phyloP scores from a whole-genome alignment of 1,140 invertebrate species.

The Vollenhovia emeryi region DNA sequence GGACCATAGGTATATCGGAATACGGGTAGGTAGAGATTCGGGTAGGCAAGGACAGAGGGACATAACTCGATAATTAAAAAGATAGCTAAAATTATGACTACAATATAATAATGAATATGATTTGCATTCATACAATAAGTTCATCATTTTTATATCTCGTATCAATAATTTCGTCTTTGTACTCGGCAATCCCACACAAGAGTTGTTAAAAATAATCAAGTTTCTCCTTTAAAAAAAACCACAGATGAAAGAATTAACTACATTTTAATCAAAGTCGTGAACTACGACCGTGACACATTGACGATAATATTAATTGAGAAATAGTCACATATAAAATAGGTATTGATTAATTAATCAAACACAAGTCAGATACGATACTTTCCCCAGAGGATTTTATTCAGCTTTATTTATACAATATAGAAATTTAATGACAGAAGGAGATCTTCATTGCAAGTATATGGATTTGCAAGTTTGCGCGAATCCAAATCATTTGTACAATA shows the following conservation, averaged over 20 bases:
- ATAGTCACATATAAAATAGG: neutral
- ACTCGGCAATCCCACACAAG: neutral
- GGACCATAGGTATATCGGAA: too few relatives aligned
- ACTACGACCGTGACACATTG: neutral
- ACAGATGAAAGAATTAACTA: neutral
- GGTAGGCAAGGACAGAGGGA: too few relatives aligned
- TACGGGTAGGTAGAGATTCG: too few relatives aligned
- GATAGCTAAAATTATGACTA: too few relatives aligned
- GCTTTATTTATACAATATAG: slow-evolving; percentile 82
- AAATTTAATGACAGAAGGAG: slow-evolving; percentile 79
- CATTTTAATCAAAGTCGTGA: neutral
- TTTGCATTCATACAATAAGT: neutral
- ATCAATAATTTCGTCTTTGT: too few relatives aligned
- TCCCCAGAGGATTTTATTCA: slow-evolving; percentile 82
- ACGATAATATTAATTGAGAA: neutral
- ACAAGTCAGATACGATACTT: slow-evolving; percentile 67
- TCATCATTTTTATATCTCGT: too few relatives aligned
- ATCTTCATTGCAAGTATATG: slow-evolving; percentile 69
- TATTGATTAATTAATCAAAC: neutral
- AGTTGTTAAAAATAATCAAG: neutral
- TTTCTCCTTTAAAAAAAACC: neutral
- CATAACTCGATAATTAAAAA: too few relatives aligned
- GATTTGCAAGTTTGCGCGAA: slow-evolving; percentile 63
- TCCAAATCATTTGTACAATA: slow-evolving; percentile 75
- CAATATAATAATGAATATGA: too few relatives aligned